These are phyloP conservation scores for Halocynthia roretzi DNA, from an alignment of 23 tunicate species.

Conservation along the genomic window DNA sequence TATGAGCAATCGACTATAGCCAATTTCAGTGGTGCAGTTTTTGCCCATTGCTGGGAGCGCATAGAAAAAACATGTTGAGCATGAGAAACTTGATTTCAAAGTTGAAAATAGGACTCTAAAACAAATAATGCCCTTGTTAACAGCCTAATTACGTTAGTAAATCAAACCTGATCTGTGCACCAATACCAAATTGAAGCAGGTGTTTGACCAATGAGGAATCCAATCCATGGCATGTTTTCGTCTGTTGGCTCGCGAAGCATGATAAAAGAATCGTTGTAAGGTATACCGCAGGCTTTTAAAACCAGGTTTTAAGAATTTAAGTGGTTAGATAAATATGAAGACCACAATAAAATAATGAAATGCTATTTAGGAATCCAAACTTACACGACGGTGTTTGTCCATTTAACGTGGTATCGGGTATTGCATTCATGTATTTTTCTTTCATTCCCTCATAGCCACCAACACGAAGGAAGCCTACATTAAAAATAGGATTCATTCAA, in stretches of 20 bases:
- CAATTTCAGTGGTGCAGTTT: too few species aligned
- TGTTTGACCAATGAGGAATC: conserved; percentile 88
- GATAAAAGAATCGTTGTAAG: conserved; percentile 70
- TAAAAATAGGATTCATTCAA: too few species aligned
- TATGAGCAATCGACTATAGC: too few species aligned
- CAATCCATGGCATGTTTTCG: conserved; percentile 94
- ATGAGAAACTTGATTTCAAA: too few species aligned
- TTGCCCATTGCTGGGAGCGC: too few species aligned
- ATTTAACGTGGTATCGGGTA: conserved; percentile 27
- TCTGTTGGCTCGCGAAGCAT: conserved; percentile 80
- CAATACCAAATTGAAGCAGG: conserved; percentile 94
- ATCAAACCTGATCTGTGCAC: conserved; percentile 92
- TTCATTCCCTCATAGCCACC: conserved; percentile 90
- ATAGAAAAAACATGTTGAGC: too few species aligned
- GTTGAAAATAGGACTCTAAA: too few species aligned
- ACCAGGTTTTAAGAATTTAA: not conserved
- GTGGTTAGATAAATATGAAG: not conserved
- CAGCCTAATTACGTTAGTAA: too few species aligned
- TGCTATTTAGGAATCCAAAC: not conserved
- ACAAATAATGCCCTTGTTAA: too few species aligned
- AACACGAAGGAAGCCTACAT: conserved; percentile 53
- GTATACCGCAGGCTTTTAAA: conserved; percentile 41
- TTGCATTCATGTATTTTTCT: conserved; percentile 62
- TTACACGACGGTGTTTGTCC: conserved; percentile 6
- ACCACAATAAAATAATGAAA: not conserved